A percentile compares a stretch with the other conserved stretches of the same genome.
phyloP scores from a whole-genome alignment of 2,888 invertebrate genomes.

The Neoascia interrupta region DNA sequence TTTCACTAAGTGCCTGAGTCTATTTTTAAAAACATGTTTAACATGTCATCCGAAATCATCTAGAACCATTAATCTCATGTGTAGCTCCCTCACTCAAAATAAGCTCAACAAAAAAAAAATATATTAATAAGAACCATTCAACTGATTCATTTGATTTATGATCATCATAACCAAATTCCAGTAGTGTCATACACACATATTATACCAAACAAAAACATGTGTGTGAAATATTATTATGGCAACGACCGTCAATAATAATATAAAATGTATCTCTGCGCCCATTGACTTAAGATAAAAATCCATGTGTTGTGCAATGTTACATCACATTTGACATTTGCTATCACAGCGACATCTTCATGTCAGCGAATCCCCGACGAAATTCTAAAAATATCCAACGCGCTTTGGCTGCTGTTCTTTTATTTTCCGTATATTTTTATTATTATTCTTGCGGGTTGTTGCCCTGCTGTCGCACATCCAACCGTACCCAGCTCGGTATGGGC shows the following conservation, averaged over 20 bases:
- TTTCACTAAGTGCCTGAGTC: too few species aligned
- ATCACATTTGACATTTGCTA: conserved; percentile 64
- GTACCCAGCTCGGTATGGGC: conserved; percentile 6
- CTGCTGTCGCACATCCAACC: conserved; percentile 23
- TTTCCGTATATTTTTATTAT: conserved; percentile 34
- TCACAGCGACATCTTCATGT: conserved; percentile 52
- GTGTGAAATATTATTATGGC: not conserved
- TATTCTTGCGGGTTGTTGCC: conserved; percentile 61
- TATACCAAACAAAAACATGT: not conserved
- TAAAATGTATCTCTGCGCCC: not conserved
- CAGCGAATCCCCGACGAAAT: conserved; percentile 22
- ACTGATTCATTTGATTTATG: conserved; percentile 52
- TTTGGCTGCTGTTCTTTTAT: conserved; percentile 1
- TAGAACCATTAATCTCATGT: conserved; percentile 18
- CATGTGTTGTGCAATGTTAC: conserved; percentile 23
- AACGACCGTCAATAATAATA: not conserved
- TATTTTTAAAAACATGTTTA: not conserved
- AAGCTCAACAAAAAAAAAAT: conserved; percentile 15
- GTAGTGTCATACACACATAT: not conserved
- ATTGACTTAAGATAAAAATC: conserved; percentile 2
- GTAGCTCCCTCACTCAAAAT: not conserved
- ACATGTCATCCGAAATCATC: conserved; percentile 8
- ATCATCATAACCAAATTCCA: conserved; percentile 14
- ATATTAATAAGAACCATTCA: conserved; percentile 16
- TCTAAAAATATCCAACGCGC: conserved; percentile 61